These are phyloP conservation scores for Gobiocypris rarus DNA, from an alignment of 2,113 vertebrate genomes.

Conservation along the genomic window DNA sequence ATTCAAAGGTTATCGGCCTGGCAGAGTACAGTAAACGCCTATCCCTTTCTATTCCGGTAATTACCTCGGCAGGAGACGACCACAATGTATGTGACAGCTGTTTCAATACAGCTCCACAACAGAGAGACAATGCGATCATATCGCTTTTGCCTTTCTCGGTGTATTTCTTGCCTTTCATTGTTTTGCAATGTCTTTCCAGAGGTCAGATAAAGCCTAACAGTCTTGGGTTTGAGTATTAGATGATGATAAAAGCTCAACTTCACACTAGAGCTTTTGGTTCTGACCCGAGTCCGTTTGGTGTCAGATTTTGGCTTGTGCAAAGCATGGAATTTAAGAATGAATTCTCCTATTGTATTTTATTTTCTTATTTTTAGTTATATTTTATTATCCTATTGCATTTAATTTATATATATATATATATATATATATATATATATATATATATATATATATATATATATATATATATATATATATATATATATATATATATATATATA, in stretches of 20 bases:
- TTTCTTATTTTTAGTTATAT: no score
- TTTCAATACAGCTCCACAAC: not conserved
- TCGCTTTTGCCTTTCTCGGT: not conserved
- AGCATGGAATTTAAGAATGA: no score
- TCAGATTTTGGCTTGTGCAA: not conserved
- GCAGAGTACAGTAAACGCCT: constrained; percentile 22
- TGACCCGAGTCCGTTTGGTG: not conserved
- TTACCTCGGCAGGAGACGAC: not conserved
- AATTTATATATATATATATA: no score
- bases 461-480: no score
- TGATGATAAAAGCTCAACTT: not conserved
- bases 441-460: no score
- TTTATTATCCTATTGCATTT: no score
- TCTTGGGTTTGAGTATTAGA: not conserved
- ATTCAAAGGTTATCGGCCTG: constrained; percentile 25
- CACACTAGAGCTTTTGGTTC: not conserved
- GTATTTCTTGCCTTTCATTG: not conserved
- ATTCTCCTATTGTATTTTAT: no score
- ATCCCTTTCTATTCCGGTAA: constrained; percentile 10
- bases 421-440: no score
- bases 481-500: no score
- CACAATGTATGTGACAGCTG: constrained; percentile 57
- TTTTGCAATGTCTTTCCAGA: not conserved
- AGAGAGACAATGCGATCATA: not conserved
- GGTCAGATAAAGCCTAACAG: not conserved